Conservation (phyloP, 1,140 invertebrate species). For the Drosophila pallidifrons region DNA sequence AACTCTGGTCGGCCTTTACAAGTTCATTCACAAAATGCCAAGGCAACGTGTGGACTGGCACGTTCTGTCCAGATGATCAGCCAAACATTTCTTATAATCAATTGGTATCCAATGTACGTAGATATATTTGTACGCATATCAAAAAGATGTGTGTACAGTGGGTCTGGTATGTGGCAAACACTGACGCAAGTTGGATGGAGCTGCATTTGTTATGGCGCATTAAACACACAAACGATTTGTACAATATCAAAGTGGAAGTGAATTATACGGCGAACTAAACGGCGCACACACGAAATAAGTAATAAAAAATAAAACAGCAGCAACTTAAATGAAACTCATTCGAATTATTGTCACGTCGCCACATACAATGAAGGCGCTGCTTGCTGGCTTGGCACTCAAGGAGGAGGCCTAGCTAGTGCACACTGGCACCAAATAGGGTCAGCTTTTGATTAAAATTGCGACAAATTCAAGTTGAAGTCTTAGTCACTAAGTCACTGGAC, state of each 20-base stretch:
- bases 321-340: constrained; percentile 61
- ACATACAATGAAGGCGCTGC: constrained; percentile 33
- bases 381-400: constrained; percentile 15
- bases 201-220: constrained; percentile 78
- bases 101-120: constrained; percentile 9
- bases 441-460: constrained; percentile 17
- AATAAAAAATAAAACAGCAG: constrained; percentile 7
- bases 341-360: constrained; percentile 71
- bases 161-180: constrained; percentile 36
- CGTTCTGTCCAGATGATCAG: constrained; percentile 36
- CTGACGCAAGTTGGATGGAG: constrained; percentile 60
- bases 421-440: constrained; percentile 31
- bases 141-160: constrained; percentile 18
- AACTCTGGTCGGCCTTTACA: constrained; percentile 15
- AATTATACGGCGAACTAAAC: constrained; percentile 47
- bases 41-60: constrained; percentile 40
- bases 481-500: not conserved
- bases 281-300: constrained; percentile 53
- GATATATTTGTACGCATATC: constrained; percentile 8
- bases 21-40: constrained; percentile 61
- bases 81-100: constrained; percentile 13
- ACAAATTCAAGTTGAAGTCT: not conserved
- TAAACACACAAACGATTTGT: constrained; percentile 65
- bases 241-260: constrained; percentile 68
- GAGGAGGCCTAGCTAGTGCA: constrained; percentile 33